Percentiles rank a stretch among this genome's conserved stretches.
Evolutionary conservation across 2,888 invertebrate species (phyloP).

Genomic region (Rugalucina vietnamica): DNA sequence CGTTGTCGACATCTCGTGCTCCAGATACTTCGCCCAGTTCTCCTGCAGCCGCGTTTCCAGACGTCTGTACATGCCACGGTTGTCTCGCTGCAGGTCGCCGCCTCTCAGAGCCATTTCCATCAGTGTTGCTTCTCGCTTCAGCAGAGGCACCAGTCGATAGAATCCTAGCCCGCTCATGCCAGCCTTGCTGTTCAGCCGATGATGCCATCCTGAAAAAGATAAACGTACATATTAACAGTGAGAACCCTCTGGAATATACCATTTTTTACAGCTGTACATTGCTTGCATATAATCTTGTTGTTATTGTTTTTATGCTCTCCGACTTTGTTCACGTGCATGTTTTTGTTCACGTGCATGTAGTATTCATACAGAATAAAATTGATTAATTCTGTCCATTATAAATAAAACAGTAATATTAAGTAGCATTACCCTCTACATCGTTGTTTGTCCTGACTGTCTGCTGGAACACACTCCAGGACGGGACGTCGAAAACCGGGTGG

Average conservation of each 20-base stretch:
- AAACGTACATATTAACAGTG: background rate
- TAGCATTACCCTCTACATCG: background rate
- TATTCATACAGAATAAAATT: too few species aligned
- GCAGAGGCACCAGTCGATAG: background rate
- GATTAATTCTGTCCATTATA: background rate
- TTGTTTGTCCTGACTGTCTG: background rate
- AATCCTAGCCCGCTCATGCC: too few species aligned
- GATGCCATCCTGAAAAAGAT: background rate
- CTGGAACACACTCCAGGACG: background rate
- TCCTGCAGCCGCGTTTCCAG: background rate
- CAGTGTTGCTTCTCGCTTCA: background rate
- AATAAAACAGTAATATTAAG: background rate
- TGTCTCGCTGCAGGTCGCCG: background rate
- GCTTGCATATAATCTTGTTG: too few species aligned
- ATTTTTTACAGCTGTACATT: too few species aligned
- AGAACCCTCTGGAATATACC: too few species aligned
- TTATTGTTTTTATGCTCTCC: too few species aligned
- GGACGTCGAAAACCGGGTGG: background rate
- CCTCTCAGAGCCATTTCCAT: background rate
- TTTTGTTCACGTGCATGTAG: too few species aligned
- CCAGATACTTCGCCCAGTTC: background rate
- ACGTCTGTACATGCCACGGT: background rate
- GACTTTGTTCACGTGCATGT: too few species aligned
- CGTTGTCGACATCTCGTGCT: background rate
- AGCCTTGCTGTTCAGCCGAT: background rate